Evolutionary conservation across 2,113 vertebrate species (phyloP).

Genomic region (Malurus alboscapulatus): DNA sequence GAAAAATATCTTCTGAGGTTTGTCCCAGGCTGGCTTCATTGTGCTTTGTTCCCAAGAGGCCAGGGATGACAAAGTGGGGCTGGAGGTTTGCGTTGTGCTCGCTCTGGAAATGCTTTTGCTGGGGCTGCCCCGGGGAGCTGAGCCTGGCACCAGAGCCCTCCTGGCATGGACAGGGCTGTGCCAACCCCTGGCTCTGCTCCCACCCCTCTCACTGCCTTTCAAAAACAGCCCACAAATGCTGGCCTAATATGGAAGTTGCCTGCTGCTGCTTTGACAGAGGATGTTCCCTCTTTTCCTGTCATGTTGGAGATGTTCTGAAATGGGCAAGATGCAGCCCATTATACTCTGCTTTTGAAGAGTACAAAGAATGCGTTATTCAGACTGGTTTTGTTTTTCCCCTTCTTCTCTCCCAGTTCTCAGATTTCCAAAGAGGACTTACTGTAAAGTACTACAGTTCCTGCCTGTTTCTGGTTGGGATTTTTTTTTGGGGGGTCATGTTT

Average conservation of each 20-base stretch:
- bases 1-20: background rate
- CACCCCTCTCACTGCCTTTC: constrained; percentile 1
- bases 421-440: constrained; percentile 5
- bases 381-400: background rate
- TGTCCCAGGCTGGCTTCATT: background rate
- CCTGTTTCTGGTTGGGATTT: background rate
- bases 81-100: background rate
- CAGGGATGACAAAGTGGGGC: background rate
- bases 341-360: background rate
- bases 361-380: constrained; percentile 27
- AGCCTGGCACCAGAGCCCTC: background rate
- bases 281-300: constrained; percentile 26
- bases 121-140: background rate
- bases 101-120: constrained; percentile 10
- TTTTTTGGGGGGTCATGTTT: background rate
- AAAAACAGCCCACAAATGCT: constrained; percentile 47
- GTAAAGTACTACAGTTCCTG: background rate
- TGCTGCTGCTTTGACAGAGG: constrained; percentile 30
- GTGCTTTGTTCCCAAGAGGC: background rate
- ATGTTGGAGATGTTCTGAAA: background rate
- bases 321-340: constrained; percentile 20
- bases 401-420: background rate
- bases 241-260: constrained; percentile 62
- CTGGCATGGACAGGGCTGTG: background rate
- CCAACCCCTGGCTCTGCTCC: constrained; percentile 40